Conservation (phyloP, 2,113 vertebrate species). For the Chroicocephalus ridibundus region DNA sequence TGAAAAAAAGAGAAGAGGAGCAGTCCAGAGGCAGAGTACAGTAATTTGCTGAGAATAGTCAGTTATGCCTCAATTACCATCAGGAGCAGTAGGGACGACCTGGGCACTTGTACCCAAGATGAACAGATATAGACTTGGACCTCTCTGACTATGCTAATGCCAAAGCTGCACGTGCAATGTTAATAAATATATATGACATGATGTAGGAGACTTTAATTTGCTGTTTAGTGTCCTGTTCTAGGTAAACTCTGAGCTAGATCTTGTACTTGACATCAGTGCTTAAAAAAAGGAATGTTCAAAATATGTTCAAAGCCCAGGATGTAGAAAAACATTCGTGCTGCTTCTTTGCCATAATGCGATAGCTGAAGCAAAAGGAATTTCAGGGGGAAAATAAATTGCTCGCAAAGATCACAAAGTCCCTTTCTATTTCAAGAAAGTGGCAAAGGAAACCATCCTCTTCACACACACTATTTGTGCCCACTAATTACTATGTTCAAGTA, state of each 20-base stretch:
- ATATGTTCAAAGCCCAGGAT: not conserved
- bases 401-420: not conserved
- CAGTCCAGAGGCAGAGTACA: not conserved
- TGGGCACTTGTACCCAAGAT: not conserved
- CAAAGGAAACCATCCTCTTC: not conserved
- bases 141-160: rapidly evolving
- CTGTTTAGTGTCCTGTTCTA: not conserved
- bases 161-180: not conserved
- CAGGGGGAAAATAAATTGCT: rapidly evolving
- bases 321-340: not conserved
- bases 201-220: not conserved
- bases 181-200: not conserved
- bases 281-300: not conserved
- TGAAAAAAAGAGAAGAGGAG: not conserved
- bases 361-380: not conserved
- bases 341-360: not conserved
- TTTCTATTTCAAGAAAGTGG: conserved; percentile 31
- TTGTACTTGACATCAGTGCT: not conserved
- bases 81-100: not conserved
- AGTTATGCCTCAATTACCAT: rapidly evolving
- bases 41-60: not conserved
- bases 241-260: not conserved
- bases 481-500: conserved; percentile 8
- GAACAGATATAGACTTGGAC: not conserved
- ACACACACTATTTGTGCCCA: not conserved